Base-by-base conservation (phyloP, 2,113 vertebrate genomes). In the Cisticola juncidis region DNA sequence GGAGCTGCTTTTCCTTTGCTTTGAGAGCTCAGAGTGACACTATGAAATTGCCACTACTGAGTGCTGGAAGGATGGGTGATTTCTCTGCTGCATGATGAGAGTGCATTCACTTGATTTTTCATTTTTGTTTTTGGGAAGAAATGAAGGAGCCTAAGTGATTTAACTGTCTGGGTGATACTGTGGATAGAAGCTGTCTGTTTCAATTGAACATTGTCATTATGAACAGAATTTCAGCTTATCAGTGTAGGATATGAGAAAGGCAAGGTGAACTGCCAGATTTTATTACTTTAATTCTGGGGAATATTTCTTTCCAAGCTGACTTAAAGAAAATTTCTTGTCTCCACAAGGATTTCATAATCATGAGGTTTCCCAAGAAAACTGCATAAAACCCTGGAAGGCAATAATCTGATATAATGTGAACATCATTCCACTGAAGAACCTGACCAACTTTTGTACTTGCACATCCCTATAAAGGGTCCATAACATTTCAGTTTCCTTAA, bases 331-430 rank as follows among this genome's bases (percentile, higher is more conserved):
- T 20, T 22, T 36, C 9, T 13, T 56, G 4, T 68, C 24, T 72
- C 29, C 9, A 24, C 33, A 16, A 3, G 28, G 38, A 80, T 76
- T 96, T 93, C 4, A 22, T 40, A 54, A 72, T 54, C 20, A 13
- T 26, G 38, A 58, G 14, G 6, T 66, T 91, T 89, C 47, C 51
- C 24, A 28, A 22, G 35, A 68, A 7, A 28, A 53, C 11, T 6
- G 3, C n/a, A 61, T 44, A 53, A 71, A 48, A n/a, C 11, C 20
- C 42, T 62, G 25, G 25, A 50, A 53, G 18, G 14, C 0, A 1
- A 16, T 26, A 6, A 31, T 69, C 12, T 1, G 0, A 66, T 48
- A 8, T 53, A 61, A 28, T 0, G 0, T 62, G 53, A 35, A 65
- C 19, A 57, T 44, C 31, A 45, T 35, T 57, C 26, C 54, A 6